Evolutionary conservation across 2,113 vertebrate genomes (phyloP).

Genomic region (Mellivora capensis): DNA sequence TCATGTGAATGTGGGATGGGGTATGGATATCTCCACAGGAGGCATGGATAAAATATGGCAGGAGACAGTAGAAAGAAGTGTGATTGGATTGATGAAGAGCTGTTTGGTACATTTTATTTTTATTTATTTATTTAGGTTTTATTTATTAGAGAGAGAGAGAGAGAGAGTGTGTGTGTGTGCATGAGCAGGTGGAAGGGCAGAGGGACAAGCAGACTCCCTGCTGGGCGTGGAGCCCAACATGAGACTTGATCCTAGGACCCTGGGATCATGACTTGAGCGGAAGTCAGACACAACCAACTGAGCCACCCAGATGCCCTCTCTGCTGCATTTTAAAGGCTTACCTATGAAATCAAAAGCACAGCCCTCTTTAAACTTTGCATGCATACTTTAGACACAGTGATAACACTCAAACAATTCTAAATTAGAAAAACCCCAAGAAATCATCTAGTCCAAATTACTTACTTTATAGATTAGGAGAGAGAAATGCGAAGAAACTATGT

Average conservation of each 20-base stretch:
- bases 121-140: background rate
- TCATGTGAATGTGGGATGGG: background rate
- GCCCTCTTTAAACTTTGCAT: background rate
- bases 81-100: background rate
- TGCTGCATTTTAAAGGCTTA: conserved; percentile 15
- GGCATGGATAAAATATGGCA: background rate
- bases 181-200: background rate
- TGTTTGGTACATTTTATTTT: background rate
- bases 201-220: background rate
- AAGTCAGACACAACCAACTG: background rate
- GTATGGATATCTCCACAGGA: background rate
- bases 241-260: background rate
- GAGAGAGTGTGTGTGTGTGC: background rate
- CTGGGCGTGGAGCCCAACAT: background rate
- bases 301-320: background rate
- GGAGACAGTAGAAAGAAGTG: background rate
- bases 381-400: background rate
- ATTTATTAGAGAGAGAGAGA: background rate
- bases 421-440: background rate
- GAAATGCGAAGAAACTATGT: background rate
- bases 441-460: background rate
- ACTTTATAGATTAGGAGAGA: background rate
- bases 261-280: background rate
- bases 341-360: background rate
- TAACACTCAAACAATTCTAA: background rate